These are phyloP conservation scores for Macquaria australasica DNA, from an alignment of 2,113 vertebrate species.

Conservation along the genomic window DNA sequence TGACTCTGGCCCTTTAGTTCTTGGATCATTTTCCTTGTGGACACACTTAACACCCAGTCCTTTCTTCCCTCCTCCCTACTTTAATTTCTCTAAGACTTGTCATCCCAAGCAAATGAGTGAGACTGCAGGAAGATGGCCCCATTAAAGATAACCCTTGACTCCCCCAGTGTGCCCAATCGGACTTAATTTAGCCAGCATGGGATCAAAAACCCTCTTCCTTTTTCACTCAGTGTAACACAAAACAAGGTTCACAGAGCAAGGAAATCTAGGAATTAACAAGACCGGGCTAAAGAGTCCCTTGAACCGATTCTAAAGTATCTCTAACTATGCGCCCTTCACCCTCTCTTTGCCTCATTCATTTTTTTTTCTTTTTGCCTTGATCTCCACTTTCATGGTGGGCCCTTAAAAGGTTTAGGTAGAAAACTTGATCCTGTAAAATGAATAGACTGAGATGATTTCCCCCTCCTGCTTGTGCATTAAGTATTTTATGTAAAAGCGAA, in stretches of 20 bases:
- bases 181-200: slow-evolving; percentile 31
- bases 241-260: slow-evolving; percentile 49
- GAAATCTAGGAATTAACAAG: slow-evolving; percentile 44
- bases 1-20: slow-evolving; percentile 51
- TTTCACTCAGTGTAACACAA: slow-evolving; percentile 53
- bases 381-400: slow-evolving; percentile 62
- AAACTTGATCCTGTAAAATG: slow-evolving; percentile 57
- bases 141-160: slow-evolving; percentile 63
- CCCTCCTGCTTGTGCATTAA: slow-evolving; percentile 16
- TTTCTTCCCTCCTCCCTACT: neutral
- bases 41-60: neutral
- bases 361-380: slow-evolving; percentile 36
- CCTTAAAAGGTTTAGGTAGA: slow-evolving; percentile 62
- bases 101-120: slow-evolving; percentile 26
- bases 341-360: slow-evolving; percentile 20
- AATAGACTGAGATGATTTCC: slow-evolving; percentile 31
- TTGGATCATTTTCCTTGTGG: slow-evolving; percentile 36
- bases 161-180: slow-evolving; percentile 58
- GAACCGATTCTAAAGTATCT: slow-evolving; percentile 39
- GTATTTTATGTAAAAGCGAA: slow-evolving; percentile 55
- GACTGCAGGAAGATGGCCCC: slow-evolving; percentile 55
- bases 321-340: neutral
- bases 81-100: slow-evolving; percentile 40
- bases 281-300: slow-evolving; percentile 15
- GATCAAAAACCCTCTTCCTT: slow-evolving; percentile 40